Base-by-base conservation (phyloP, 2,113 vertebrate species). In the Phyllopteryx taeniolatus region DNA sequence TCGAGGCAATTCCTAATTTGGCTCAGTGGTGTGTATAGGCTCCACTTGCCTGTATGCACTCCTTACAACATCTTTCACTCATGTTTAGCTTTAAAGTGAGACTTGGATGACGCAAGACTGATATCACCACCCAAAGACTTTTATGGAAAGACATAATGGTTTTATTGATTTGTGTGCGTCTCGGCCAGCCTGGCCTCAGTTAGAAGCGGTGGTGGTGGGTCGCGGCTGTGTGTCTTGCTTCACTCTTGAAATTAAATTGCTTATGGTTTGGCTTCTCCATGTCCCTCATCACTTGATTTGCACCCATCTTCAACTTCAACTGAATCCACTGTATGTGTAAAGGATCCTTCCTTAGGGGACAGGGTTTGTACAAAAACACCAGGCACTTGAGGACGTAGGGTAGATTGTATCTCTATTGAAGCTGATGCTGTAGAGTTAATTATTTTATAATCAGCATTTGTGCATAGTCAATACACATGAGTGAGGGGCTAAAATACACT, bases 161-260 rank as follows among this genome's bases (percentile, higher is more conserved):
- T 87, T 87, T 85, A 88, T 91, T 88, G 82, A 83, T 89, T 91
- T 75, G 80, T 77, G 85, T 90, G 85, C 88, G 91, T 91, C 88
- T 90, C 83, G 88, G 91, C 79, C 88, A 89, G 80, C 77, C 86
- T 79, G 79, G 79, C 88, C 85, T 79, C 47, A 81, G 87, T 89
- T 81, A 82, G 70, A 85, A 75, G 62, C 39, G 11, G 35, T 6
- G 35, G 35, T 39, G 61, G 72, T 77, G 70, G 70, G 78, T 79
- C 79, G 81, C 83, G 81, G 89, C 75, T 83, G 84, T 83, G 84
- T 71, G 53, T 74, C 69, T 61, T 44, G 64, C 80, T 76, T 81
- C 67, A 66, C 56, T 73, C 77, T 76, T 67, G 60, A 85, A 87
- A 87, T 73, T 39, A 79, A 80, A 85, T 76, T 77, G 78, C 79